A percentile compares a stretch with the other conserved stretches of the same genome.
These are phyloP conservation scores for Thryonomys swinderianus DNA, from an alignment of 2,113 vertebrate species.

Conservation along the genomic window DNA sequence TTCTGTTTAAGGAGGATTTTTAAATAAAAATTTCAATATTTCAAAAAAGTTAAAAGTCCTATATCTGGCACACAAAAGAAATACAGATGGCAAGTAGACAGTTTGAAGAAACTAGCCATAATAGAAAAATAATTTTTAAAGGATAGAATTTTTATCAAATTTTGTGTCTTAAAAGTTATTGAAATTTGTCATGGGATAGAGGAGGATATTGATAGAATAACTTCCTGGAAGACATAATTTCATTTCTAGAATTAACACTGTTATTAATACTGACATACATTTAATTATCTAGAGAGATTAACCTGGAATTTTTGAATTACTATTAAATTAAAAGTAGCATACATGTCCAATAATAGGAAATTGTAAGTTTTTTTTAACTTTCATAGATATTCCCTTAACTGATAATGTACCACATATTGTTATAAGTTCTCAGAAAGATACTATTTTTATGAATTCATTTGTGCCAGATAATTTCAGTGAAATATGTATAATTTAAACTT, in stretches of 20 bases:
- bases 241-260: background rate
- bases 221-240: background rate
- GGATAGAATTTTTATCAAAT: background rate
- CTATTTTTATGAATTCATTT: background rate
- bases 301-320: background rate
- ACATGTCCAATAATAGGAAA: background rate
- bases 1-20: background rate
- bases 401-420: background rate
- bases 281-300: background rate
- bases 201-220: background rate
- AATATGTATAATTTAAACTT: background rate
- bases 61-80: background rate
- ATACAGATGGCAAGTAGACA: background rate
- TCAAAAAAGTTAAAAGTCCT: background rate
- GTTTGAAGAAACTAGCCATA: background rate
- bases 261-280: background rate
- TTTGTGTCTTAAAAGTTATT: background rate
- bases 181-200: background rate
- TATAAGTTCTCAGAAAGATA: background rate
- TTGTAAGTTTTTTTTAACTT: conserved; percentile 4
- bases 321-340: background rate
- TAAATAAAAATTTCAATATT: background rate
- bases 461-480: background rate
- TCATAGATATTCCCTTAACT: background rate
- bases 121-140: background rate